A percentile compares a stretch with the other conserved stretches of the same genome.
These are phyloP conservation scores for Timema podura DNA, from an alignment of 2,888 invertebrate species.

Conservation along the genomic window DNA sequence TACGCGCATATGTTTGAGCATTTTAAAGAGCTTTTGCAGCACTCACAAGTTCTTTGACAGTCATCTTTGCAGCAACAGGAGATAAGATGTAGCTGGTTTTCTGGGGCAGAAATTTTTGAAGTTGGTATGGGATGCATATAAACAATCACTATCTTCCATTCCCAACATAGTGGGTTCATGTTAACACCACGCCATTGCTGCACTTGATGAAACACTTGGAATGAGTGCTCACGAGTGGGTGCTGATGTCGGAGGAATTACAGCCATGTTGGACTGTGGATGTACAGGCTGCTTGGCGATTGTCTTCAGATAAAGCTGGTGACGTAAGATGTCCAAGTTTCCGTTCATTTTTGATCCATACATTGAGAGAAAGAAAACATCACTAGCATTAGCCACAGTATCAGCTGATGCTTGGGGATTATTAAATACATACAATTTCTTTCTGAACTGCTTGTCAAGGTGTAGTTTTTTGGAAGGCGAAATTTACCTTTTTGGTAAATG, in stretches of 20 bases:
- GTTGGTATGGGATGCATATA: not conserved
- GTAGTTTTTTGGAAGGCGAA: not conserved
- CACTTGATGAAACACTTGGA: constrained; percentile 1
- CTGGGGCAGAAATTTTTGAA: constrained; percentile 1
- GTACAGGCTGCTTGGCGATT: not conserved
- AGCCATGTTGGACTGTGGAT: constrained; percentile 3
- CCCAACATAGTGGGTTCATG: not conserved
- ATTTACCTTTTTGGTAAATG: constrained; percentile 2
- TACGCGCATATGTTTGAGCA: not conserved
- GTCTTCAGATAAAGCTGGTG: constrained; percentile 9
- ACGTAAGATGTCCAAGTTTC: constrained; percentile 3
- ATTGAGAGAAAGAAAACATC: constrained; percentile 3
- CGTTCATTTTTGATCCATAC: not conserved
- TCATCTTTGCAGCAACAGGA: not conserved
- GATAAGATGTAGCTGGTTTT: not conserved
- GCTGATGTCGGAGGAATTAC: not conserved
- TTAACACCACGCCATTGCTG: constrained; percentile 1
- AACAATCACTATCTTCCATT: too few relatives aligned
- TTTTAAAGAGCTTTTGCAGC: not conserved
- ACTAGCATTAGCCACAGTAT: constrained; percentile 4
- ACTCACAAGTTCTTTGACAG: not conserved
- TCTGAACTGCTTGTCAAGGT: not conserved
- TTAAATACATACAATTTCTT: not conserved
- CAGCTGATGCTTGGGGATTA: constrained; percentile 7
- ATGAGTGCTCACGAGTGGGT: constrained; percentile 1